Base-by-base conservation (phyloP, 2,797 vertebrate species). In the Heliangelus exortis region DNA sequence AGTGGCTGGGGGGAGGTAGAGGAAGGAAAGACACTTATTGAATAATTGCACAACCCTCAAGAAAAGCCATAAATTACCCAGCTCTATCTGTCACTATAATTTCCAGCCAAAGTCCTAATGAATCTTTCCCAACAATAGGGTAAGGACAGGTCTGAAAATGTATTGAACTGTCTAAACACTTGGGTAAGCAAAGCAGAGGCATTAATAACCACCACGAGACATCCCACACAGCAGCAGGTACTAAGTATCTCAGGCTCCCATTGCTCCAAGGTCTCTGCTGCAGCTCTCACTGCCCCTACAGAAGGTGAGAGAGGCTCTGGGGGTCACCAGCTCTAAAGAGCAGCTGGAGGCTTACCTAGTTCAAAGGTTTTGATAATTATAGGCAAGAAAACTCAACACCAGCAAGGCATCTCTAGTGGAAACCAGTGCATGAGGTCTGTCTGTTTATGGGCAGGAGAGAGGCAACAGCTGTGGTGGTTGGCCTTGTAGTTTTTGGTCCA, bases 61-160 rank as follows among this genome's bases (percentile, higher is more conserved):
- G 96, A 97, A 97, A 96, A 95, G 78, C 74, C 92, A 96, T 97
- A 96, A 97, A 96, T 97, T 97, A 97, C 93, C 84, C 90, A 83
- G 90, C 89, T 93, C 87, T 86, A 93, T 94, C 92, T 96, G 96
- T 95, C 96, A 96, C 95, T 96, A 93, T 97, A 96, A 97, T 96
- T 97, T 96, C 96, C 93, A 97, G 87, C 85, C 59, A 10, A 96
- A 94, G 93, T 95, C 94, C 94, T 95, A 97, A 97, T 97, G 96
- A 97, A 97, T 97, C 97, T 97, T 96, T 95, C 87, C 81, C 90
- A 97, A 97, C 96, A 97, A 97, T 97, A 95, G 95, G 83, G 71
- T 95, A 93, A 96, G 93, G 96, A 96, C 96, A 97, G 95, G 93
- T 90, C 86, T 94, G 95, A 92, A 95, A 95, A 96, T 83, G 76